Evolutionary conservation across 2,113 vertebrate genomes (phyloP).

Genomic region (Archocentrus centrarchus): DNA sequence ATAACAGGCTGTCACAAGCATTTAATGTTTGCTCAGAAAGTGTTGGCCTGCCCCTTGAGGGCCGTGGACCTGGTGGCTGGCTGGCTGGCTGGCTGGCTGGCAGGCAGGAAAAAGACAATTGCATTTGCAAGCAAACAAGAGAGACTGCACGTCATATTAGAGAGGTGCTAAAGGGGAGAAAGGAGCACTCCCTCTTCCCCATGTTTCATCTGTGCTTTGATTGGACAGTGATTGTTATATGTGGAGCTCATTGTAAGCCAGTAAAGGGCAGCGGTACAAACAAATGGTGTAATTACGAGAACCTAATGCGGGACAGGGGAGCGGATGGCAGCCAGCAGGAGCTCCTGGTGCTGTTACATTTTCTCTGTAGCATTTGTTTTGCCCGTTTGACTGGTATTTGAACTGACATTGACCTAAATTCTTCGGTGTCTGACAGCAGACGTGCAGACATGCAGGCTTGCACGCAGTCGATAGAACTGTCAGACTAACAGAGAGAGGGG

Average conservation of each 20-base stretch:
- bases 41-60: constrained; percentile 7
- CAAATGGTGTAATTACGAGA: constrained; percentile 50
- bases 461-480: constrained; percentile 1
- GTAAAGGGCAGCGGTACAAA: constrained; percentile 53
- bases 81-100: background rate
- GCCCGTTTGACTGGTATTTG: constrained; percentile 45
- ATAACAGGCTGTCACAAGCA: constrained; percentile 67
- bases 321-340: background rate
- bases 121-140: constrained; percentile 35
- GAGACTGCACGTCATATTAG: constrained; percentile 20
- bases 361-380: constrained; percentile 39
- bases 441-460: background rate
- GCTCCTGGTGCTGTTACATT: constrained; percentile 14
- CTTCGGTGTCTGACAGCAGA: constrained; percentile 28
- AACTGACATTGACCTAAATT: constrained; percentile 64
- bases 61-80: background rate
- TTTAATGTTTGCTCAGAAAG: constrained; percentile 59
- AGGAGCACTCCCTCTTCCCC: background rate
- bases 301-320: constrained; percentile 48
- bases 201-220: constrained; percentile 28
- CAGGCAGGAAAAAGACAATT: constrained; percentile 39
- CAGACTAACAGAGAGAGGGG: constrained; percentile 5
- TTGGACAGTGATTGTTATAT: constrained; percentile 62
- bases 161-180: background rate
- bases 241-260: constrained; percentile 21